These are phyloP conservation scores for Eidolon dupreanum DNA, from an alignment of 2,797 vertebrate species.

Conservation along the genomic window DNA sequence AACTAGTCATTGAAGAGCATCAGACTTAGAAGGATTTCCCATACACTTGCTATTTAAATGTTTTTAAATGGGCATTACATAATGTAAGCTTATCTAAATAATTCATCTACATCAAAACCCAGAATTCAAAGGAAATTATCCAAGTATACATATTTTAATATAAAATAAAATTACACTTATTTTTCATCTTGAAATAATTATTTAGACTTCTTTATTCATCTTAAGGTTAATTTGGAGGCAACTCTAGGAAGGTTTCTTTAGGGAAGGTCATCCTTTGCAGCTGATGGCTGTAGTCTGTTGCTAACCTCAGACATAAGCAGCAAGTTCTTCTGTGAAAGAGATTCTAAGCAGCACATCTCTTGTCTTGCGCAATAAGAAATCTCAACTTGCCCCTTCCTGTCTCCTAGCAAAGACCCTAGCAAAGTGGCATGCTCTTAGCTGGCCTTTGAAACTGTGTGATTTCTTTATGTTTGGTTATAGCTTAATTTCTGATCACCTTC, in stretches of 20 bases:
- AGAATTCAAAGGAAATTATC: neutral
- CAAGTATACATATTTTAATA: neutral
- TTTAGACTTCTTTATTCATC: neutral
- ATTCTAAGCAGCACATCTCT: neutral
- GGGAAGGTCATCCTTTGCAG: neutral
- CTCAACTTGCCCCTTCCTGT: neutral
- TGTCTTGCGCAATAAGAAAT: neutral
- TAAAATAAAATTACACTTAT: neutral
- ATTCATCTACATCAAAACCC: neutral
- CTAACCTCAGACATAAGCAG: neutral
- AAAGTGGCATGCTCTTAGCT: neutral
- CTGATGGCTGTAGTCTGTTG: too few relatives aligned
- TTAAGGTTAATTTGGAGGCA: neutral
- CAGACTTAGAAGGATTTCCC: neutral
- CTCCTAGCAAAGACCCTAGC: neutral
- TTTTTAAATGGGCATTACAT: neutral
- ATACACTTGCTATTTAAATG: neutral
- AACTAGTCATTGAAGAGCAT: neutral
- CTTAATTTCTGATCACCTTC: neutral
- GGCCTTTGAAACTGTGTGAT: neutral
- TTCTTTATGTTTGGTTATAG: neutral
- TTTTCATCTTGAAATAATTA: neutral
- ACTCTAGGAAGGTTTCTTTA: neutral
- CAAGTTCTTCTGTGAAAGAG: neutral
- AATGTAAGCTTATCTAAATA: neutral